phyloP scores from a whole-genome alignment of 2,113 vertebrate genomes.

The Pachycephala philippinensis region DNA sequence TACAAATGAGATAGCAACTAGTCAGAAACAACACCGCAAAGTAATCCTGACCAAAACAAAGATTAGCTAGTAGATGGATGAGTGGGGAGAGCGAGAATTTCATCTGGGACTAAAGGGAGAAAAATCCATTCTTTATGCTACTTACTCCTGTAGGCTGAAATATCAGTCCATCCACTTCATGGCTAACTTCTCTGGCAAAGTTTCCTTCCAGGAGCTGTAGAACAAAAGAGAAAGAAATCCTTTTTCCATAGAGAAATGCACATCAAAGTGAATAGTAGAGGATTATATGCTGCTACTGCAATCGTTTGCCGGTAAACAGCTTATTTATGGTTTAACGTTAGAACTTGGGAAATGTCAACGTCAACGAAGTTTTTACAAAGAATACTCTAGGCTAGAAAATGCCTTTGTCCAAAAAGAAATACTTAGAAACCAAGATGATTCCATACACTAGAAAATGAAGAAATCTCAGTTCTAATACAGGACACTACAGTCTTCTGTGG shows the following conservation, averaged over 20 bases:
- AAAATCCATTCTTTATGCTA: background rate
- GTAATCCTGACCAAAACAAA: background rate
- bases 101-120: background rate
- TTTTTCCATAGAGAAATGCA: conserved; percentile 13
- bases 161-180: conserved; percentile 97
- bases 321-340: background rate
- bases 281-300: background rate
- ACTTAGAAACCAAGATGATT: background rate
- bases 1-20: background rate
- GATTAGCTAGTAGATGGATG: background rate
- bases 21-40: background rate
- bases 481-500: background rate
- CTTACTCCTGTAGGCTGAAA: conserved; percentile 97
- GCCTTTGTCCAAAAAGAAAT: background rate
- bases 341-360: background rate
- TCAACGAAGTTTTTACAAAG: background rate
- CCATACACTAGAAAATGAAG: background rate
- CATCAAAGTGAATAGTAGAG: background rate
- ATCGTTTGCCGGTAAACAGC: background rate
- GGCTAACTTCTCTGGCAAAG: conserved; percentile 96
- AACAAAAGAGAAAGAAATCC: conserved; percentile 41
- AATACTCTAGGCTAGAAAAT: background rate
- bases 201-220: conserved; percentile 94
- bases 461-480: background rate
- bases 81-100: background rate